Percentiles rank a stretch among this genome's conserved stretches.
Conservation (phyloP, 2,113 vertebrate species). For the Sinosuthora webbiana region DNA sequence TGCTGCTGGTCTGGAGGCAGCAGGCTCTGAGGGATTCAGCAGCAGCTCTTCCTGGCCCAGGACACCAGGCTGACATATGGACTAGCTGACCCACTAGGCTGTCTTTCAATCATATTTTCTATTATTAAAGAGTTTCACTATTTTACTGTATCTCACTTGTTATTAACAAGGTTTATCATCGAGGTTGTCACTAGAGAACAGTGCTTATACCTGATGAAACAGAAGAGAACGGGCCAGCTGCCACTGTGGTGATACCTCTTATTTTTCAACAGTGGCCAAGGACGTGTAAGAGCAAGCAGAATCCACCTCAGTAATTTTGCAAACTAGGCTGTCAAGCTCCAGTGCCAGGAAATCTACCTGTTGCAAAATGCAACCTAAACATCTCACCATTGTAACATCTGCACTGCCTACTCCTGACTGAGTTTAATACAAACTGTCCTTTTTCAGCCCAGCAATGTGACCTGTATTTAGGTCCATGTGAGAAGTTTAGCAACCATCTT, state of each 20-base stretch:
- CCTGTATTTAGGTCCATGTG: neutral
- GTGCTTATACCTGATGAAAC: neutral
- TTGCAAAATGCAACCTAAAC: conserved; percentile 30
- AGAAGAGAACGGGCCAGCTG: neutral
- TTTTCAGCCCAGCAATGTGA: neutral
- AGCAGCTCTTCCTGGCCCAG: neutral
- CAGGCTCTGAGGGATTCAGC: neutral
- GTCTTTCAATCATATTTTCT: neutral
- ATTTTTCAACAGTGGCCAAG: neutral
- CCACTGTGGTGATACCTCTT: neutral
- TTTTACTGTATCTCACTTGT: neutral
- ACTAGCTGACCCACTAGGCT: neutral
- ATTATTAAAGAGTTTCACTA: neutral
- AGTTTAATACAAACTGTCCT: neutral
- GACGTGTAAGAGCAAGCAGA: neutral
- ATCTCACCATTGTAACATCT: neutral
- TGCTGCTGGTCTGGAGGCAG: neutral
- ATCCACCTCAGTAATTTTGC: neutral
- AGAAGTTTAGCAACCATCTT: neutral
- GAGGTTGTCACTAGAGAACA: neutral
- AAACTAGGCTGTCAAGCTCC: neutral
- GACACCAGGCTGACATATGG: fast-evolving
- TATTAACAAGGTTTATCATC: neutral
- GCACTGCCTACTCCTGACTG: neutral
- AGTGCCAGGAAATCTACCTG: conserved; percentile 40